These are phyloP conservation scores for Patiria pectinifera DNA, from an alignment of 53 echinoderm and acorn worm genomes.

Conservation along the genomic window DNA sequence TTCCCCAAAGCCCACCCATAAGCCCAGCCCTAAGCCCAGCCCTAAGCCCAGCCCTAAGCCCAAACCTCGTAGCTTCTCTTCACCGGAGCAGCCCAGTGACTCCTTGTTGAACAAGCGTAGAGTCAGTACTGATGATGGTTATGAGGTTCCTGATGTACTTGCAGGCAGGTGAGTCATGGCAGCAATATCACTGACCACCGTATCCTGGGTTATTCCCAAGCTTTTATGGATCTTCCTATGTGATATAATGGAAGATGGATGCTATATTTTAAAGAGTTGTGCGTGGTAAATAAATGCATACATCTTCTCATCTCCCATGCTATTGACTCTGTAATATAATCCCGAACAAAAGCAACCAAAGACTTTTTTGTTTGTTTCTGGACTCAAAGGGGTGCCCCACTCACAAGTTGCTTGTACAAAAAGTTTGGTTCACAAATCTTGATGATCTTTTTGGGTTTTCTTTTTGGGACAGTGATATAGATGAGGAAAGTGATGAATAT, in stretches of 20 bases:
- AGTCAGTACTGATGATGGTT: slow-evolving; percentile 37
- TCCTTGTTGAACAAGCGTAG: neutral
- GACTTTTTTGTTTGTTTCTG: no score
- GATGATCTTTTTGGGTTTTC: neutral
- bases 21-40: neutral
- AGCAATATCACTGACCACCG: neutral
- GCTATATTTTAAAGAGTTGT: no score
- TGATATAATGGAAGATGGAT: no score
- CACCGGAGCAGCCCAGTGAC: no score
- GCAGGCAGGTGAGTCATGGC: neutral
- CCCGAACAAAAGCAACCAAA: no score
- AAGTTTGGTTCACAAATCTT: no score
- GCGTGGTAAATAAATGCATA: no score
- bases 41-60: neutral
- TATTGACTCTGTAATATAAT: no score
- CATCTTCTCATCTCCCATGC: no score
- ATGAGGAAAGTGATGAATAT: slow-evolving; percentile 24
- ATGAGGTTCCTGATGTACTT: slow-evolving; percentile 21
- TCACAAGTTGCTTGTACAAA: no score
- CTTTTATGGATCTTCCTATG: no score
- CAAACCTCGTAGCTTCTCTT: neutral
- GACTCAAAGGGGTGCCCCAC: no score
- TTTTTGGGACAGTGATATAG: slow-evolving; percentile 18
- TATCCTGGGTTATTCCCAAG: neutral
- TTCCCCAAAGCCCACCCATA: neutral